phyloP scores from a whole-genome alignment of 92 coral and sea anemone species.

The Diadumene lineata region DNA sequence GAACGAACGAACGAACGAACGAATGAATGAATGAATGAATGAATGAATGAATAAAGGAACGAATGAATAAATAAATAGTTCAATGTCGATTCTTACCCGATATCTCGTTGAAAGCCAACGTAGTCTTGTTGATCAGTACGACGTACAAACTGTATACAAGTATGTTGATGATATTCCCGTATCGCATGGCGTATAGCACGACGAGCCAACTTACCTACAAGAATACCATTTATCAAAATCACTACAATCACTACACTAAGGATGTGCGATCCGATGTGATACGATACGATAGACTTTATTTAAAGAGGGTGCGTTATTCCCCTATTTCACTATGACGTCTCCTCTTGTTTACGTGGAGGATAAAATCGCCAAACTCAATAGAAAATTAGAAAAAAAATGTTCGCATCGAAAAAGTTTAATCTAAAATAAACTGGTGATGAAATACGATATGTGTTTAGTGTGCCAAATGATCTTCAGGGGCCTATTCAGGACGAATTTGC shows the following conservation, averaged over 20 bases:
- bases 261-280: background rate
- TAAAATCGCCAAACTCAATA: too few relatives aligned
- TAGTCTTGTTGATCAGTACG: constrained; percentile 52
- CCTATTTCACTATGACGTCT: too few relatives aligned
- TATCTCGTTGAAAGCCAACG: constrained; percentile 46
- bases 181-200: constrained; percentile 54
- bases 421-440: background rate
- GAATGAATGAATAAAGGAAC: too few relatives aligned
- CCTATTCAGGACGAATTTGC: background rate
- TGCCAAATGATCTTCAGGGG: background rate
- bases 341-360: too few relatives aligned
- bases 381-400: too few relatives aligned
- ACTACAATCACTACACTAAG: background rate
- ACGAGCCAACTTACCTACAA: constrained; percentile 51
- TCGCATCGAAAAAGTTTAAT: too few relatives aligned
- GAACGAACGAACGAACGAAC: too few relatives aligned
- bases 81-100: constrained; percentile 47
- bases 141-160: constrained; percentile 62
- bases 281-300: too few relatives aligned
- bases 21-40: too few relatives aligned
- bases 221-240: background rate
- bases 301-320: too few relatives aligned
- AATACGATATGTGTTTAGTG: background rate
- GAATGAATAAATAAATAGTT: too few relatives aligned
- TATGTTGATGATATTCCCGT: constrained; percentile 54